Base-by-base conservation (phyloP, 1,140 invertebrate species). In the Neomicropteryx cornuta region DNA sequence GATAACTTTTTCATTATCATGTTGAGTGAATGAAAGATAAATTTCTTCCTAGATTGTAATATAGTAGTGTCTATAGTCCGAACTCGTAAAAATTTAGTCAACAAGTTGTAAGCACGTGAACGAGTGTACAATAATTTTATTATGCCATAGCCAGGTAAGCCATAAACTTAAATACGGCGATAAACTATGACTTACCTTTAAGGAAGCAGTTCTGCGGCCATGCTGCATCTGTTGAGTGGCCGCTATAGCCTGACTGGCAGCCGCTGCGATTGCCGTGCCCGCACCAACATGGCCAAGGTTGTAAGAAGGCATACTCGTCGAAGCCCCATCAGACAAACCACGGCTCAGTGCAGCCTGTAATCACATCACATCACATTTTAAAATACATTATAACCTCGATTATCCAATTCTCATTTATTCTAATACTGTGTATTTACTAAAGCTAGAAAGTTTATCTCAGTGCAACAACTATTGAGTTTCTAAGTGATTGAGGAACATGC, bases 161-260 rank as follows among this genome's bases (percentile, higher is more conserved):
- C 56, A 33, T 43, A 48, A 8, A 58, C 45, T 0, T n/a, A 38
- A 18, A 0, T 18, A 36, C n/a, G 29, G 22, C 8, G 37, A 27
- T 11, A 36, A n/a, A 17, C 20, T 21, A 29, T 32, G 30, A 22
- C 38, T 38, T 1, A 93, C 92, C 65, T 97, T 97, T 36, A 97
- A 64, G 53, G 89, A 92, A 2, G 91, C 89, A 0, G 92, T 95
- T 32, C 93, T 72, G 39, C 93, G 71, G 1, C 93, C 93, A 47
- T 95, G 88, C 53, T 91, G 88, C 84, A 96, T 92, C 75, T 95
- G 91, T 51, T 97, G 90, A 11, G 94, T 97, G 3, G 91, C 91
- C 8, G 89, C 90, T 40, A 97, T 97, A 1, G 92, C 92, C 61
- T 97, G 92, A 16, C 90, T 93, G 1, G 92, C 92, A 11, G 92